Percentiles rank a stretch among this genome's conserved stretches.
Evolutionary conservation across 2,113 vertebrate species (phyloP).

Genomic region (Rhea americana): DNA sequence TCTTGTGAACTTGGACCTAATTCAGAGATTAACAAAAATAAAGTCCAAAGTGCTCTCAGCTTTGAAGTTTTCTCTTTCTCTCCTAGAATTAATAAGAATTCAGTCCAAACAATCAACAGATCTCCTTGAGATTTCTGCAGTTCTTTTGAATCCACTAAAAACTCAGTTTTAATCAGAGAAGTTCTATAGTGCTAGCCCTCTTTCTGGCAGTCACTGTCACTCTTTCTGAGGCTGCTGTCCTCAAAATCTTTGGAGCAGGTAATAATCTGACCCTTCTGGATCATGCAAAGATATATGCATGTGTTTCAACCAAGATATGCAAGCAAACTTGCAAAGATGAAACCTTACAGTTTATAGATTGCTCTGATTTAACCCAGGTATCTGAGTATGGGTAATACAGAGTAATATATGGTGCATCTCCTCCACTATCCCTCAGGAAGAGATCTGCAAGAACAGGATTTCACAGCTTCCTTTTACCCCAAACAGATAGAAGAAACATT

Average conservation of each 20-base stretch:
- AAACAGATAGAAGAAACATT: not conserved
- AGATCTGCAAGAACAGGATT: not conserved
- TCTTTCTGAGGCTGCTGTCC: not conserved
- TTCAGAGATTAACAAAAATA: not conserved
- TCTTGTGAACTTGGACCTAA: not conserved
- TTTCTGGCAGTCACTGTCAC: not conserved
- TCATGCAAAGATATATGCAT: rapidly evolving
- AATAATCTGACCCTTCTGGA: not conserved
- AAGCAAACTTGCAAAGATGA: not conserved
- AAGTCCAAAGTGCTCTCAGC: not conserved
- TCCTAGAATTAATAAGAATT: not conserved
- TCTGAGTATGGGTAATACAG: not conserved
- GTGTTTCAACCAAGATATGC: not conserved
- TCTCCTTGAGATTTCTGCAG: not conserved
- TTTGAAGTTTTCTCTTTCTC: not conserved
- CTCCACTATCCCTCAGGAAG: not conserved
- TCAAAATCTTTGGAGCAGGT: not conserved
- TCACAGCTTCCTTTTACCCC: not conserved
- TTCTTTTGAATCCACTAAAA: not conserved
- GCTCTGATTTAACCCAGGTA: not conserved
- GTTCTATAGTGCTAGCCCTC: not conserved
- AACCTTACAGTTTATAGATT: not conserved
- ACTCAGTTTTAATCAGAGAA: not conserved
- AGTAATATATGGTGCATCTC: not conserved
- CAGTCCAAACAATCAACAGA: not conserved